Percentiles rank a stretch among this genome's conserved stretches.
Evolutionary conservation across 2,113 vertebrate genomes (phyloP).

Genomic region (Prochilodus magdalenae): DNA sequence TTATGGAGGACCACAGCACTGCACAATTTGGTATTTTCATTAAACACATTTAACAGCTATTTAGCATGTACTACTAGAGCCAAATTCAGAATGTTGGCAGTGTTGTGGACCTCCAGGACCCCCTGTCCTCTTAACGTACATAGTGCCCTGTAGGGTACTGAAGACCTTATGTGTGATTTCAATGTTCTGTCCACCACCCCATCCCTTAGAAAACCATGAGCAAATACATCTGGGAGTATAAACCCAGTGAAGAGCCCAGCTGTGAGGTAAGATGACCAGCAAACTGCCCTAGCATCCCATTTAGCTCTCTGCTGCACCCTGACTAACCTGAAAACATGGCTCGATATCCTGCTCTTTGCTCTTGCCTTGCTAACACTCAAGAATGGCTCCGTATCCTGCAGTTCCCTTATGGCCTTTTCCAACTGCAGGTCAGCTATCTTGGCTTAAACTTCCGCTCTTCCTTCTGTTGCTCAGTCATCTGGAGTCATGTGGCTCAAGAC

Average conservation of each 20-base stretch:
- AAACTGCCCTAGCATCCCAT: constrained; percentile 32
- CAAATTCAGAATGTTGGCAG: not conserved
- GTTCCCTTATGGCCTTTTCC: not conserved
- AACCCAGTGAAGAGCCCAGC: constrained; percentile 75
- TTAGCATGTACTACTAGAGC: not conserved
- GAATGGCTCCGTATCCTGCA: not conserved
- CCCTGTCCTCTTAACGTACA: not conserved
- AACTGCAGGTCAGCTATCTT: not conserved
- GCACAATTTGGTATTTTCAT: not conserved
- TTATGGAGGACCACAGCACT: not conserved
- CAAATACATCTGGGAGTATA: constrained; percentile 79
- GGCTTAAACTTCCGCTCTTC: not conserved
- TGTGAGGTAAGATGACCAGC: constrained; percentile 74
- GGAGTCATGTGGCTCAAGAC: not conserved
- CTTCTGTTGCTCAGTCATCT: not conserved
- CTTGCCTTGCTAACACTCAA: not conserved
- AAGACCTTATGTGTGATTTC: constrained; percentile 10
- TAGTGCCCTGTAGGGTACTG: not conserved
- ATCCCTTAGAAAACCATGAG: constrained; percentile 73
- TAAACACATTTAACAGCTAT: not conserved
- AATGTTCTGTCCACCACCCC: constrained; percentile 51
- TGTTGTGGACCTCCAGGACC: not conserved
- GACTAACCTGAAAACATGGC: constrained; percentile 33
- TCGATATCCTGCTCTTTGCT: not conserved
- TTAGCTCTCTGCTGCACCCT: constrained; percentile 51